phyloP scores from a whole-genome alignment of 2,113 vertebrate genomes.

The Geococcyx californianus region DNA sequence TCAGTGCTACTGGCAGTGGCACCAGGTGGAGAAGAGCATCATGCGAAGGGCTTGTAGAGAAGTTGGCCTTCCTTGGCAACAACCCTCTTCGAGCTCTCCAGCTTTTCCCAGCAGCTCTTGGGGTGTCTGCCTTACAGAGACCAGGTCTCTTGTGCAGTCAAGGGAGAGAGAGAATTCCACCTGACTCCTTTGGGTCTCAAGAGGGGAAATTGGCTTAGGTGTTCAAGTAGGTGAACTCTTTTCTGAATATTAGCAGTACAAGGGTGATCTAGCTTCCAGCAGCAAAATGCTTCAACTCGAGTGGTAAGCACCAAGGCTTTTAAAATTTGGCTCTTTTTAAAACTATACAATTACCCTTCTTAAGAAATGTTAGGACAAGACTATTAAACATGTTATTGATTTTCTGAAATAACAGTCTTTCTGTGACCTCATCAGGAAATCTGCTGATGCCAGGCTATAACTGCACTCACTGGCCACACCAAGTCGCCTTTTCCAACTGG shows the following conservation, averaged over 20 bases:
- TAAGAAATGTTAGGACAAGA: constrained; percentile 49
- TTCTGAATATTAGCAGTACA: not conserved
- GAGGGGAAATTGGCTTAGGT: not conserved
- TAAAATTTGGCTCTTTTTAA: constrained; percentile 54
- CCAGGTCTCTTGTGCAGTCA: not conserved
- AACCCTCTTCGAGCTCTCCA: not conserved
- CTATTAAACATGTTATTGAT: constrained; percentile 61
- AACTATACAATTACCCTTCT: constrained; percentile 25
- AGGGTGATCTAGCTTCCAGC: not conserved
- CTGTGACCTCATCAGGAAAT: constrained; percentile 50
- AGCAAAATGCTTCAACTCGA: not conserved
- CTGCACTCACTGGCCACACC: not conserved
- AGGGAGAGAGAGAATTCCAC: not conserved
- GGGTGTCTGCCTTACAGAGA: not conserved
- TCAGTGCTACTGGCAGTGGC: not conserved
- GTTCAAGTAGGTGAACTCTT: not conserved
- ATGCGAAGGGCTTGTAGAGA: not conserved
- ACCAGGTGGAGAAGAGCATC: not conserved
- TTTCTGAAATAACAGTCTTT: constrained; percentile 42
- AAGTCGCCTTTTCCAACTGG: not conserved
- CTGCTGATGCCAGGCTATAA: constrained; percentile 27
- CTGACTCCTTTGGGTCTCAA: not conserved
- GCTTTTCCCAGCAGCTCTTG: not conserved
- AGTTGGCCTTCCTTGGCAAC: not conserved
- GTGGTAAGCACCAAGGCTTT: constrained; percentile 27